Evolutionary conservation across 2,113 vertebrate species (phyloP), one percentile per base, ranked within the genome.

Genomic region (Hepsetus odoe): DNA sequence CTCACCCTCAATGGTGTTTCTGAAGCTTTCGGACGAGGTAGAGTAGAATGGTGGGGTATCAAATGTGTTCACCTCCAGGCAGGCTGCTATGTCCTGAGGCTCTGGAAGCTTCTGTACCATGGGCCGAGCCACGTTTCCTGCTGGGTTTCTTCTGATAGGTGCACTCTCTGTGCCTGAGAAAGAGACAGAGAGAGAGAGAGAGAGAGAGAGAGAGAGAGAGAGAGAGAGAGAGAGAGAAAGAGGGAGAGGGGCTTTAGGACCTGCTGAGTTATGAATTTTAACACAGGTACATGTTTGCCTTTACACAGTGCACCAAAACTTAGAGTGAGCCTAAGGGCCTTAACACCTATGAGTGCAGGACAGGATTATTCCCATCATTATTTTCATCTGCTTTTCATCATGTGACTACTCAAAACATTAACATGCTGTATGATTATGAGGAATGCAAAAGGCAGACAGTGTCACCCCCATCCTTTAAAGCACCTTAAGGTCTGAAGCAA

Each of bases 41-140:
- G 97, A 99, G 82, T 96, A 98, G 87, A 94, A 99, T 20, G 98
- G 98, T 3, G 96, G 94, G 0, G 98, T 97, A 88, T 99, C 98
- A 73, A 98, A 99, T 35, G 91, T 32, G 53, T 84, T 90, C 1
- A 99, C 92, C 90, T 96, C 94, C 83, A 99, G 90, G 83, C 97
- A 99, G 85, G 92, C 92, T 5, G 91, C 87, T 4, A 99, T 92
- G 68, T 99, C 97, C 84, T 95, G 90, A 0, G 96, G 94, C 16
- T 95, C 92, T 5, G 98, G 98, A 12, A 99, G 96, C 40, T 93
- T 94, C 86, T 98, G 96, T 69, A 99, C 95, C 95, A 95, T 96
- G 5, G 98, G 97, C 18, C 96, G 91, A n/a, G 92, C 95, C 67
- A 95, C 91, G 14, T 99, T 98, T 56, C 98, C 98, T 0, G 93